Evolutionary conservation across 1,140 invertebrate species (phyloP).

Genomic region (Drosophila sproati): DNA sequence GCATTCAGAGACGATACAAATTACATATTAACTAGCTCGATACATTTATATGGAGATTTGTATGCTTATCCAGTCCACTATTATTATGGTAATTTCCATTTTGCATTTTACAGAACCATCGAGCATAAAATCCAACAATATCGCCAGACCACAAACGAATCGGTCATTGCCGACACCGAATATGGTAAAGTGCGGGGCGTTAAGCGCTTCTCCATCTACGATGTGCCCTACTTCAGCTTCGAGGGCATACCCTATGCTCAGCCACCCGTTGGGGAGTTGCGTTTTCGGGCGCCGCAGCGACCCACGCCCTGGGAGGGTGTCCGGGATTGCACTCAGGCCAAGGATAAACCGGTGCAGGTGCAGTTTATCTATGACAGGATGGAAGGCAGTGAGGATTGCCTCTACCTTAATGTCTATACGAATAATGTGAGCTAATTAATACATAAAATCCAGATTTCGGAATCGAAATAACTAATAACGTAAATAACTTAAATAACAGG

Average conservation of each 20-base stretch:
- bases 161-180: slow-evolving; percentile 68
- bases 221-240: slow-evolving; percentile 84
- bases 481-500: slow-evolving; percentile 38
- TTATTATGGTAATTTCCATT: slow-evolving; percentile 58
- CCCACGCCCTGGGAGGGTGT: slow-evolving; percentile 76
- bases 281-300: slow-evolving; percentile 86
- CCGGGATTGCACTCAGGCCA: slow-evolving; percentile 76
- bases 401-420: slow-evolving; percentile 89
- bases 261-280: slow-evolving; percentile 85
- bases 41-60: not conserved
- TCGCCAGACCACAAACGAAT: slow-evolving; percentile 73
- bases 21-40: slow-evolving; percentile 49
- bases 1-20: slow-evolving; percentile 34
- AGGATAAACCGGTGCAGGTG: slow-evolving; percentile 82
- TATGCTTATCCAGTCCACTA: not conserved
- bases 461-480: slow-evolving; percentile 1
- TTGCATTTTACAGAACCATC: slow-evolving; percentile 63
- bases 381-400: slow-evolving; percentile 88
- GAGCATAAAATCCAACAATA: slow-evolving; percentile 79
- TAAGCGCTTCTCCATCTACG: slow-evolving; percentile 68
- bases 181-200: slow-evolving; percentile 75
- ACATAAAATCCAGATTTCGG: not conserved
- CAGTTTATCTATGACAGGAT: slow-evolving; percentile 63
- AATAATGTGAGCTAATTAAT: slow-evolving; percentile 86
- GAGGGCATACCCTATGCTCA: slow-evolving; percentile 87